These are phyloP conservation scores for Prochilodus magdalenae DNA, from an alignment of 2,113 vertebrate genomes.

Conservation along the genomic window DNA sequence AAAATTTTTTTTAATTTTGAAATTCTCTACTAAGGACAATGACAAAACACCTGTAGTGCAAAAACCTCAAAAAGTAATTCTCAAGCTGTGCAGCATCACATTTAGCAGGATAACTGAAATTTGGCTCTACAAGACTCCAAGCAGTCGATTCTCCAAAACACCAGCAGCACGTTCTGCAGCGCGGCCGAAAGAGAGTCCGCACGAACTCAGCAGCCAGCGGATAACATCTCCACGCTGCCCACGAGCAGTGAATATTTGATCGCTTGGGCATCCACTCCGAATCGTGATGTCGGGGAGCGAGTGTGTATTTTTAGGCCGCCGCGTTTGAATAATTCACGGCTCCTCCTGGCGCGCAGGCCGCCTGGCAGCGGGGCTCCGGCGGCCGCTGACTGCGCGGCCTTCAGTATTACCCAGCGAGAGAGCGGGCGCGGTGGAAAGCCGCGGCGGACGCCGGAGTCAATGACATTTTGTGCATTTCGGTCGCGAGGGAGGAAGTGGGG, in stretches of 20 bases:
- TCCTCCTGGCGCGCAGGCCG: conserved; percentile 48
- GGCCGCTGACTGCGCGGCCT: conserved; percentile 30
- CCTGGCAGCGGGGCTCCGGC: conserved; percentile 22
- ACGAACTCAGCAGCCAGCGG: background rate
- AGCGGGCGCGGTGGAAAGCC: conserved; percentile 64
- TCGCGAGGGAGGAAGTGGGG: conserved; percentile 60
- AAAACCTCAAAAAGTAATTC: too few species aligned
- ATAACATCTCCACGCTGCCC: background rate
- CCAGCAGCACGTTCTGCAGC: background rate
- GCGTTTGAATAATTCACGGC: conserved; percentile 64
- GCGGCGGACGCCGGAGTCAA: conserved; percentile 62
- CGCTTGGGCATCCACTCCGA: conserved; percentile 37
- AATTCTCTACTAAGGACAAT: too few species aligned
- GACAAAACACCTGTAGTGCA: too few species aligned
- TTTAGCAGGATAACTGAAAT: too few species aligned
- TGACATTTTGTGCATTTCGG: conserved; percentile 73
- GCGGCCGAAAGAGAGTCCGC: background rate
- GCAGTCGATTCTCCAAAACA: too few species aligned
- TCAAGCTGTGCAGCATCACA: too few species aligned
- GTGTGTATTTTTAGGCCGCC: conserved; percentile 59
- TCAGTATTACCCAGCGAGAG: conserved; percentile 43
- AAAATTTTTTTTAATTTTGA: too few species aligned
- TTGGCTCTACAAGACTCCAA: too few species aligned
- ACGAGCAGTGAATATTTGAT: conserved; percentile 47
- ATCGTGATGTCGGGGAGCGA: conserved; percentile 47